Conservation (phyloP, 2,113 vertebrate species). For the Perognathus longimembris region DNA sequence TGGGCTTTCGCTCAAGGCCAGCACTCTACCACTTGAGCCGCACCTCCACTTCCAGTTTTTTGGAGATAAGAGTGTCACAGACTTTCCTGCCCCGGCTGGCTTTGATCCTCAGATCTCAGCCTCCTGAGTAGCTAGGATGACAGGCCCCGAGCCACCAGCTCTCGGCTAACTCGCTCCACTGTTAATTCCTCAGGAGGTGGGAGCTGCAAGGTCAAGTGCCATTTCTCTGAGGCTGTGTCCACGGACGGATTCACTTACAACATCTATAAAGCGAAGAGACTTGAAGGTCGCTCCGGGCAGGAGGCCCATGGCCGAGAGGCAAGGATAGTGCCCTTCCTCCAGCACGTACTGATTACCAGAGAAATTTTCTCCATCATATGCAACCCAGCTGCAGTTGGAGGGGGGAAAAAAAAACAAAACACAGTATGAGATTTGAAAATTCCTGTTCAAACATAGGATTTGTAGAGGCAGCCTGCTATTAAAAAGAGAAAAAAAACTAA, state of each 20-base stretch:
- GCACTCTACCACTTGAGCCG: too few species aligned
- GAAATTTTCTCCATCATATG: constrained; percentile 92
- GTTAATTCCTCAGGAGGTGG: background rate
- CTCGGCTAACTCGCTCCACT: background rate
- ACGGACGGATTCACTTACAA: constrained; percentile 88
- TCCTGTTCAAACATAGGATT: background rate
- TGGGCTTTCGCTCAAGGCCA: too few species aligned
- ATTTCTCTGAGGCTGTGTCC: accelerated
- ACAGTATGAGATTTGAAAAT: constrained; percentile 20
- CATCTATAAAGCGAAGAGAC: constrained; percentile 90
- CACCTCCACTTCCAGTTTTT: too few species aligned
- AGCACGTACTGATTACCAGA: constrained; percentile 93
- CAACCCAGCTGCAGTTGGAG: constrained; percentile 93
- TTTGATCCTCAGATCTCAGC: too few species aligned
- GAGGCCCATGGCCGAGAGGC: constrained; percentile 91
- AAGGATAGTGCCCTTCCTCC: constrained; percentile 94
- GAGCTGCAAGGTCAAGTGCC: accelerated
- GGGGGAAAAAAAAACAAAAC: constrained; percentile 62
- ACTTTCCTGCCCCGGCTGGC: too few species aligned
- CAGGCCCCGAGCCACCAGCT: too few species aligned
- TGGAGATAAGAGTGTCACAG: too few species aligned
- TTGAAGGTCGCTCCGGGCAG: constrained; percentile 86
- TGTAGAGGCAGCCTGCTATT: background rate
- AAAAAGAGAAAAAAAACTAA: background rate
- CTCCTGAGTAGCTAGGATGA: too few species aligned